Conservation (phyloP, 2,113 vertebrate genomes). For the Poecilia latipinna region DNA sequence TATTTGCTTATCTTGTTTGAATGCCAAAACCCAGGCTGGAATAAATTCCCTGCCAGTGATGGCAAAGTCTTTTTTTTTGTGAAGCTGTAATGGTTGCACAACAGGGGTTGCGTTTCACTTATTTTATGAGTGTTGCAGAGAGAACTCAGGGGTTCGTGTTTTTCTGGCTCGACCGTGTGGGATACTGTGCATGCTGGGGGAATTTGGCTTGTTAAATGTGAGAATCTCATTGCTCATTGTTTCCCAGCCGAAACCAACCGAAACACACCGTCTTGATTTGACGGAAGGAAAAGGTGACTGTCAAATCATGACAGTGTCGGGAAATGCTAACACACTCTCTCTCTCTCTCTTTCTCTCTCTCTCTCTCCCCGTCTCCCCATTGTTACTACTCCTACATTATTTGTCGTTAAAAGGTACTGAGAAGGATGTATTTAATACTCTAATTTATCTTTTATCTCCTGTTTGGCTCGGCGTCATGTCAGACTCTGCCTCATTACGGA, state of each 20-base stretch:
- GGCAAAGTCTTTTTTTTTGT: conserved; percentile 39
- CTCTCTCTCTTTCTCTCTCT: not conserved
- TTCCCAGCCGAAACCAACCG: conserved; percentile 40
- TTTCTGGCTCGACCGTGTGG: conserved; percentile 35
- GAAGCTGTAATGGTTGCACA: conserved; percentile 66
- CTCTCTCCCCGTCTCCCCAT: not conserved
- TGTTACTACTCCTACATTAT: not conserved
- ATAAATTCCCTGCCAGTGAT: conserved; percentile 50
- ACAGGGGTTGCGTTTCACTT: conserved; percentile 66
- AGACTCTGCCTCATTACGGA: conserved; percentile 14
- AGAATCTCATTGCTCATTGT: conserved; percentile 56
- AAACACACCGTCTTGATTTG: conserved; percentile 32
- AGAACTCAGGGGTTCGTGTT: conserved; percentile 30
- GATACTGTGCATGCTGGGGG: conserved; percentile 19
- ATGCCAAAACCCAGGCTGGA: conserved; percentile 30
- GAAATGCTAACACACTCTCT: not conserved
- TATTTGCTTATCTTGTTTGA: conserved; percentile 48
- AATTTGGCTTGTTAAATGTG: conserved; percentile 66
- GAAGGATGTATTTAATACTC: conserved; percentile 1
- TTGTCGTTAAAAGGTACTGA: not conserved
- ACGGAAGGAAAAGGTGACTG: conserved; percentile 12
- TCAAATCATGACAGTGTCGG: not conserved
- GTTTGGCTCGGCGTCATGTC: not conserved
- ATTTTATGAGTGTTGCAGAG: conserved; percentile 64
- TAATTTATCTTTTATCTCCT: conserved; percentile 6